phyloP scores from a whole-genome alignment of 2,797 vertebrate species.

The Salmo trutta region DNA sequence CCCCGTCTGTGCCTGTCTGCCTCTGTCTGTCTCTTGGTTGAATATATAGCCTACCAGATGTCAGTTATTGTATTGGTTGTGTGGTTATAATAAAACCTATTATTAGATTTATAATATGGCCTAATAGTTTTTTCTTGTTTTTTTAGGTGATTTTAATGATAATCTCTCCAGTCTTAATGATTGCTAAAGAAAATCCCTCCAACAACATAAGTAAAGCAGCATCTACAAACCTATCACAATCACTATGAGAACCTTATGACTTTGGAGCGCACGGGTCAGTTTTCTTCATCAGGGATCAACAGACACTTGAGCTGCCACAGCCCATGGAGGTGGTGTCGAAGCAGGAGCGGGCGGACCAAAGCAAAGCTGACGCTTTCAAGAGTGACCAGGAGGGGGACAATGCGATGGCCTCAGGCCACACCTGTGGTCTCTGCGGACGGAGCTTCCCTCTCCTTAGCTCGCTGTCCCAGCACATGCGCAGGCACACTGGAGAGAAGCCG shows the following conservation, averaged over 20 bases:
- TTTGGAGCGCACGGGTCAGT: slow-evolving; percentile 16
- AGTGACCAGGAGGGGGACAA: slow-evolving; percentile 75
- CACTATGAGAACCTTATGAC: slow-evolving; percentile 45
- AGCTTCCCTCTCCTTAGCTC: slow-evolving; percentile 97
- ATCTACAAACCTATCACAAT: slow-evolving; percentile 26
- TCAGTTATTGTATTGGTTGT: not conserved
- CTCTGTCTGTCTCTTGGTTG: not conserved
- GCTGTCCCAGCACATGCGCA: slow-evolving; percentile 96
- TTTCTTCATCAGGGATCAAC: not conserved
- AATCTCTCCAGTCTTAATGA: slow-evolving; percentile 6
- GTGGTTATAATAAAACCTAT: not conserved
- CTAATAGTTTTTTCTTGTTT: slow-evolving; percentile 3
- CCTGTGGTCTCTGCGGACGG: slow-evolving; percentile 92
- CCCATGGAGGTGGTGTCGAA: slow-evolving; percentile 79
- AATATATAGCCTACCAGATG: not conserved
- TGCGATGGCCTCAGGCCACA: slow-evolving; percentile 74
- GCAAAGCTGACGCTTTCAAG: slow-evolving; percentile 50
- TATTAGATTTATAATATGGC: not conserved
- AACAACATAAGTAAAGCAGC: slow-evolving; percentile 36
- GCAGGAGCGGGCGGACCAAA: slow-evolving; percentile 62
- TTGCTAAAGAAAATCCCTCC: slow-evolving; percentile 16
- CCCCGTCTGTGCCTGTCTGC: not conserved
- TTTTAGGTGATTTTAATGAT: not conserved
- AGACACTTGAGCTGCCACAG: slow-evolving; percentile 23
- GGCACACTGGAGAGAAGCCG: slow-evolving; percentile 95